Conservation (phyloP, 1,140 invertebrate genomes). For the Philopotamus ludificatus region DNA sequence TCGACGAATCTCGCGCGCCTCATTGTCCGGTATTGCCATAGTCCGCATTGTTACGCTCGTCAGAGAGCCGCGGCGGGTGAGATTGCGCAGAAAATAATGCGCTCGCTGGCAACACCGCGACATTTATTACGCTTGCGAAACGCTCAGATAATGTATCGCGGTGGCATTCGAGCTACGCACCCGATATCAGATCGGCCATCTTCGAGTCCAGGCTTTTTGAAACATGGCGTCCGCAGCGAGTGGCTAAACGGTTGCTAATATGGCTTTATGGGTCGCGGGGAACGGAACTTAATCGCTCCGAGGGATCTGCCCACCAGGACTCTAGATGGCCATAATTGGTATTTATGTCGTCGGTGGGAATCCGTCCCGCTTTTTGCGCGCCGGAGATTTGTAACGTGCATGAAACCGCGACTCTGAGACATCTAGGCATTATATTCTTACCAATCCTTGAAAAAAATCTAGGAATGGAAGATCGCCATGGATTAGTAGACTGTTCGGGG, state of each 20-base stretch:
- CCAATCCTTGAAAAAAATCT: too few species aligned
- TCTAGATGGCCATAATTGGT: constrained; percentile 37
- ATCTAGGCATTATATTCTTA: too few species aligned
- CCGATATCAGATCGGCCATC: constrained; percentile 16
- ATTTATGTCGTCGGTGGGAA: constrained; percentile 37
- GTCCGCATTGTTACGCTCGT: too few species aligned
- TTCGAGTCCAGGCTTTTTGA: constrained; percentile 5
- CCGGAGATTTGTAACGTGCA: not conserved
- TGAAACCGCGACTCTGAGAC: not conserved
- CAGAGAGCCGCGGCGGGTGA: too few species aligned
- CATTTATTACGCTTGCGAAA: not conserved
- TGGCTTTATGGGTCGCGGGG: constrained; percentile 26
- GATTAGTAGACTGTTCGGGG: too few species aligned
- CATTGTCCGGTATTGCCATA: too few species aligned
- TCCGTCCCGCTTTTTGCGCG: constrained; percentile 10
- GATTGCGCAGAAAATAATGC: not conserved
- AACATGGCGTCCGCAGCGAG: constrained; percentile 19
- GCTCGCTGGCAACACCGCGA: not conserved
- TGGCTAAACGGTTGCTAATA: constrained; percentile 35
- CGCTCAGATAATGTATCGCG: constrained; percentile 5
- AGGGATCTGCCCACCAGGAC: constrained; percentile 11
- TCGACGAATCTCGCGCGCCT: too few species aligned
- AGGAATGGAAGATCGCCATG: not conserved
- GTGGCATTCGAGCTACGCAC: constrained; percentile 11
- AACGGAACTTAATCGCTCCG: constrained; percentile 13